Conservation (phyloP, 2,113 vertebrate species). For the Ornithorhynchus anatinus region DNA sequence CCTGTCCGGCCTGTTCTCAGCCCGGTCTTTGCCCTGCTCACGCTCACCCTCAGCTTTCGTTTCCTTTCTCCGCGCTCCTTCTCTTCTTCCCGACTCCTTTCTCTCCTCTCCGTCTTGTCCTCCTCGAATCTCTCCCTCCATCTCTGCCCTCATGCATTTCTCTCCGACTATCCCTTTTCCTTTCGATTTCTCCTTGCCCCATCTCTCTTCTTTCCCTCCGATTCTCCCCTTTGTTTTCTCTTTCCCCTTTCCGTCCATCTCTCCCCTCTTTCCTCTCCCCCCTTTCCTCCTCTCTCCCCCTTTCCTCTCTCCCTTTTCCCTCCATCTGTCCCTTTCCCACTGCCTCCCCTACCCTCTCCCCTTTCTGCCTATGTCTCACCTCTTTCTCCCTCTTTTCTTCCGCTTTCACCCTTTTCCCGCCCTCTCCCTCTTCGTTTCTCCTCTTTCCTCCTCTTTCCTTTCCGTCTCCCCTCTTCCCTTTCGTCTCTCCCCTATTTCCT, state of each 20-base stretch:
- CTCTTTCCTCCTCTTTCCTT: background rate
- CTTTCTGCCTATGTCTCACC: background rate
- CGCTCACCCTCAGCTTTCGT: too few species aligned
- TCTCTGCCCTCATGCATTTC: constrained; percentile 63
- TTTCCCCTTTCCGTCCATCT: background rate
- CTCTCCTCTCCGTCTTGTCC: constrained; percentile 60
- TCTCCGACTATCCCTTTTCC: constrained; percentile 2
- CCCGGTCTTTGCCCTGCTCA: background rate
- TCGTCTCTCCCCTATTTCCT: background rate
- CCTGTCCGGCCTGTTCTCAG: background rate
- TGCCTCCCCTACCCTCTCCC: too few species aligned
- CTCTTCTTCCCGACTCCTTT: constrained; percentile 44
- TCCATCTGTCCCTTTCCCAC: too few species aligned
- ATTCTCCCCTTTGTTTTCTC: background rate
- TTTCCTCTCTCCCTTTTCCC: too few species aligned
- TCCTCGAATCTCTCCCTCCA: constrained; percentile 64
- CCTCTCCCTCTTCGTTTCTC: background rate
- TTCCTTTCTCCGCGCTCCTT: background rate
- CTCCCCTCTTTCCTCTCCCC: rapidly evolving
- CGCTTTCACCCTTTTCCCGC: too few species aligned
- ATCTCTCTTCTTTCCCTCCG: background rate
- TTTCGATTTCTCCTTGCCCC: background rate
- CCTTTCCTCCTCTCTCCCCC: background rate
- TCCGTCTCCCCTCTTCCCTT: too few species aligned
- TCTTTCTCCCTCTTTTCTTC: background rate